Base-by-base conservation (phyloP, 2,888 invertebrate genomes). In the Parapristionchus giblindavisi region DNA sequence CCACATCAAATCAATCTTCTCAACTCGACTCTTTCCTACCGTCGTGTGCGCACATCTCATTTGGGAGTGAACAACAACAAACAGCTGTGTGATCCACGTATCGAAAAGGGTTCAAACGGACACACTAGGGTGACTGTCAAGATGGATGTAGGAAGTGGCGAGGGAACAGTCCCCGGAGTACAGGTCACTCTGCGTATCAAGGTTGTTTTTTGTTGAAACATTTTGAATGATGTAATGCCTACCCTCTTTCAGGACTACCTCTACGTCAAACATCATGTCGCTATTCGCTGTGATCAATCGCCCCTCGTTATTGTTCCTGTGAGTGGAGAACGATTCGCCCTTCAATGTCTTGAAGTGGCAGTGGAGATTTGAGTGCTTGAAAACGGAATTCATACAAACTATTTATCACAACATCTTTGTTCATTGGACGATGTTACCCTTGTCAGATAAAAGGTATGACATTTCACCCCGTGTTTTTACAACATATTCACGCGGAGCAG, bases 231-330 rank as follows among this genome's bases (percentile, higher is more conserved):
- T 51, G 21, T 24, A 51, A n/a, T 51, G 3, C 14, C 6, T 29
- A 29, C 56, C n/a, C n/a, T n/a, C 14, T 56, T 56, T 56, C 34
- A 58, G 58, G 58, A 58, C 34, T 58, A 58, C 17, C 34, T 58
- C n/a, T 34, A 34, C 34, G 34, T 36, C 4, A 58, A 58, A 17
- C 58, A 58, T 58, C 58, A 11, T 17, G 58, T 58, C 3, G 36
- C 3, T 34, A n/a, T 58, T 14, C 32, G 17, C 0, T 58, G 58
- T n/a, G 58, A 58, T n/a, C 58, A 58, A 1, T 3, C 58, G 1
- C 58, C 58, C 4, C 58, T 58, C 6, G 58, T 34, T 1, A 58
- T 58, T n/a, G 27, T 58, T 34, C 58, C 58, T n/a, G 6, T 36
- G 2, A 58, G 32, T 29, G 58, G 58, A 0, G 58, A 58, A 17